Conservation (phyloP, 2,888 invertebrate genomes). For the Cyaniris semiargus region DNA sequence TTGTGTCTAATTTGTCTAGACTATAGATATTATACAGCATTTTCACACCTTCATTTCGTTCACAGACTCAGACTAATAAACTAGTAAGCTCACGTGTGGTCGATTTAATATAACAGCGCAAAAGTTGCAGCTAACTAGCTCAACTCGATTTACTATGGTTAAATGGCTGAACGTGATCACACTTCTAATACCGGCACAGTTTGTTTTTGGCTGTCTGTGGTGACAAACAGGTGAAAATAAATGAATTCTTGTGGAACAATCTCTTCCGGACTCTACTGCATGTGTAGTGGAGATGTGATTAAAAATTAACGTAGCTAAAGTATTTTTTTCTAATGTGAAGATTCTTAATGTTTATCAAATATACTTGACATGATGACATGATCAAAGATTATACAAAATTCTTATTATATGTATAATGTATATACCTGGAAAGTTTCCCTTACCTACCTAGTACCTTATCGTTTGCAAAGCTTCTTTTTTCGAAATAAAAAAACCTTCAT, state of each 20-base stretch:
- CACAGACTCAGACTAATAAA: conserved; percentile 47
- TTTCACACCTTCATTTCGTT: neutral
- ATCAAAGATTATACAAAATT: too few species aligned
- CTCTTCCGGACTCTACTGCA: too few species aligned
- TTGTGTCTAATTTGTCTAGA: too few species aligned
- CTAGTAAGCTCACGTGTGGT: conserved; percentile 56
- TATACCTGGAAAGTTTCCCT: too few species aligned
- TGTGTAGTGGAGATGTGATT: too few species aligned
- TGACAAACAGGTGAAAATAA: neutral
- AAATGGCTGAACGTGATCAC: conserved; percentile 54
- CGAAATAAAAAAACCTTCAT: neutral
- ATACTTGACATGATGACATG: too few species aligned
- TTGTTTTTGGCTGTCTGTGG: neutral
- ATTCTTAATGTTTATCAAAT: too few species aligned
- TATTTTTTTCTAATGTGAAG: too few species aligned
- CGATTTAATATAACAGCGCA: conserved; percentile 54
- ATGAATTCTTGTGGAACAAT: neutral
- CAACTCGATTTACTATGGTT: conserved; percentile 56
- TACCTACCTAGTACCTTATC: too few species aligned
- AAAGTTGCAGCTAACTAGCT: conserved; percentile 62
- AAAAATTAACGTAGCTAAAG: too few species aligned
- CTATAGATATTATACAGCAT: too few species aligned
- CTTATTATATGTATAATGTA: too few species aligned
- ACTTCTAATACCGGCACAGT: neutral
- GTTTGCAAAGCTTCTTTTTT: neutral